Percentiles rank a stretch among this genome's conserved stretches.
phyloP scores from a whole-genome alignment of 2,888 invertebrate species.

The Amblyjoppa proteus region DNA sequence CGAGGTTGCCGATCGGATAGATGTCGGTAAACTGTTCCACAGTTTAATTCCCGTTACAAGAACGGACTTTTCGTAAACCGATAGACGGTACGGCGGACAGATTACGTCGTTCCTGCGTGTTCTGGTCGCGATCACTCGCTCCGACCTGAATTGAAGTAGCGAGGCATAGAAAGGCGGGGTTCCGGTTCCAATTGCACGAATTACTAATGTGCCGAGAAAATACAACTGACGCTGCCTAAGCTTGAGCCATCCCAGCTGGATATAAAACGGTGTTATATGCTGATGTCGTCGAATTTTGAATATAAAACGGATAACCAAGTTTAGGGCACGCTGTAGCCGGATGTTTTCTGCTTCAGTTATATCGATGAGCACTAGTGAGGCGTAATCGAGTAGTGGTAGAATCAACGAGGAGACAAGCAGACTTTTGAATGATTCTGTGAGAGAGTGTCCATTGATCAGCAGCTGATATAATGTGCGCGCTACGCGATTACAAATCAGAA shows the following conservation, averaged over 20 bases:
- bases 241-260: not conserved
- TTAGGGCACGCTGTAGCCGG: too few relatives aligned
- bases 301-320: not conserved
- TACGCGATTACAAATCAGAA: too few relatives aligned
- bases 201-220: not conserved
- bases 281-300: not conserved
- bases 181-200: not conserved
- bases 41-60: not conserved
- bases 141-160: not conserved
- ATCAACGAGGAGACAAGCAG: too few relatives aligned
- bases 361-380: too few relatives aligned
- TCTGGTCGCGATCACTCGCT: not conserved
- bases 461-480: too few relatives aligned
- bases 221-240: not conserved
- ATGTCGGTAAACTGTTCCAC: not conserved
- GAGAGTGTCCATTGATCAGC: too few relatives aligned
- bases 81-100: not conserved
- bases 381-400: too few relatives aligned
- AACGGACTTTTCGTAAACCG: not conserved
- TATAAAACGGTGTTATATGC: not conserved
- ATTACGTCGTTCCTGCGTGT: not conserved
- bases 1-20: not conserved
- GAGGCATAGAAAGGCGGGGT: not conserved
- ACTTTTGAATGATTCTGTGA: too few relatives aligned
- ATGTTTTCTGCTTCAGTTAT: too few relatives aligned